Percentiles rank a stretch among this genome's conserved stretches.
These are phyloP conservation scores for Coronaproctus castanopsis DNA, from an alignment of 2,888 invertebrate species.

Conservation along the genomic window DNA sequence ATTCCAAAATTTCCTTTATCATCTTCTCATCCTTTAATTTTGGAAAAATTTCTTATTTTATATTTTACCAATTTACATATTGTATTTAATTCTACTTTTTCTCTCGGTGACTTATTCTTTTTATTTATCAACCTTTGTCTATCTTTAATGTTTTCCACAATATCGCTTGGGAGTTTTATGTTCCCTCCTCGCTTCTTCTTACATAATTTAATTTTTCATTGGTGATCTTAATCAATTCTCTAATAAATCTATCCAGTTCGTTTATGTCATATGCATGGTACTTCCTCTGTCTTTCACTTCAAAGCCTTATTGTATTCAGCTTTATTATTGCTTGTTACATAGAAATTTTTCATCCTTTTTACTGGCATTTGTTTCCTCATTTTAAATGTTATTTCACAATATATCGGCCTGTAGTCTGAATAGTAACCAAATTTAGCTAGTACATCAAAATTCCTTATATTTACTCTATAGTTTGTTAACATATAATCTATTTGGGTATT, in stretches of 20 bases:
- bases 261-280: background rate
- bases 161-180: background rate
- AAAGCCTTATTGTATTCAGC: no score
- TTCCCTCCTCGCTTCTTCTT: no score
- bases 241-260: background rate
- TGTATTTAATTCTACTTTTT: background rate
- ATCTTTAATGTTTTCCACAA: background rate
- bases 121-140: background rate
- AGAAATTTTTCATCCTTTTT: no score
- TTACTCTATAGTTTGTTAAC: no score
- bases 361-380: no score
- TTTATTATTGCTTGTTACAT: no score
- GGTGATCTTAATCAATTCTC: background rate
- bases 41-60: background rate
- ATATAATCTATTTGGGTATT: no score
- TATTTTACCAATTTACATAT: background rate
- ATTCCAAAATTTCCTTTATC: background rate
- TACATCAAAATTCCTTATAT: no score
- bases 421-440: no score
- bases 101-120: background rate
- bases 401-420: no score
- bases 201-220: no score
- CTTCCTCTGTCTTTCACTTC: background rate
- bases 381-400: no score
- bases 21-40: background rate